Percentiles rank a stretch among this genome's conserved stretches.
Evolutionary conservation across 2,113 vertebrate genomes (phyloP).

Genomic region (Blennius ocellaris): DNA sequence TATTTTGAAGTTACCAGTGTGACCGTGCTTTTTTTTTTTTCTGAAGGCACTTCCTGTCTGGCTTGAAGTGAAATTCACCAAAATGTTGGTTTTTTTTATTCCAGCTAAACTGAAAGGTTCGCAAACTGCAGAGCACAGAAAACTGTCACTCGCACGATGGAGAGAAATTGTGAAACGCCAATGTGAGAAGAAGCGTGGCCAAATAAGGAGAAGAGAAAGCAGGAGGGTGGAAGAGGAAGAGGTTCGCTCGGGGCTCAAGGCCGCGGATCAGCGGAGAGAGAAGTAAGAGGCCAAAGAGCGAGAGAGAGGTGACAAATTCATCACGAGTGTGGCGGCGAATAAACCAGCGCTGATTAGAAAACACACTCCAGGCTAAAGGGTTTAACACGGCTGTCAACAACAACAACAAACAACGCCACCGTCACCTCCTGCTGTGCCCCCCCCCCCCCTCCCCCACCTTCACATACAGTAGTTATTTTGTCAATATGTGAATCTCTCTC

Average conservation of each 20-base stretch:
- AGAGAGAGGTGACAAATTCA: conserved; percentile 41
- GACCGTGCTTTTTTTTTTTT: no score
- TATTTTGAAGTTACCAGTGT: no score
- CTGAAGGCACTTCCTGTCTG: no score
- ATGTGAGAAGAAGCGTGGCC: background rate
- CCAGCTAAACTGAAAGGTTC: no score
- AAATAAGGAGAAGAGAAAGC: background rate
- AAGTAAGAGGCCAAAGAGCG: conserved; percentile 1
- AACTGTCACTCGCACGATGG: no score
- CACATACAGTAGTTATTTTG: conserved; percentile 28
- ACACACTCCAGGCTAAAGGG: conserved; percentile 19
- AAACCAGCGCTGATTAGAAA: conserved; percentile 32
- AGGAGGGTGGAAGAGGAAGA: background rate
- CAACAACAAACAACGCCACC: conserved; percentile 34
- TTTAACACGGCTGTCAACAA: conserved; percentile 21
- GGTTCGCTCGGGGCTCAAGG: background rate
- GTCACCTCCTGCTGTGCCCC: background rate
- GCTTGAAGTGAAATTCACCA: no score
- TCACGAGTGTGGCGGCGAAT: conserved; percentile 32
- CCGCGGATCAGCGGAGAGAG: conserved; percentile 17
- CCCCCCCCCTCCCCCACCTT: background rate
- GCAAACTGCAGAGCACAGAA: no score
- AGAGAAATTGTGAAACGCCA: background rate
- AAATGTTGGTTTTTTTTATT: no score
- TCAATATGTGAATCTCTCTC: conserved; percentile 22